Evolutionary conservation across 92 coral and sea anemone species (phyloP).

Genomic region (Plumapathes pennacea): DNA sequence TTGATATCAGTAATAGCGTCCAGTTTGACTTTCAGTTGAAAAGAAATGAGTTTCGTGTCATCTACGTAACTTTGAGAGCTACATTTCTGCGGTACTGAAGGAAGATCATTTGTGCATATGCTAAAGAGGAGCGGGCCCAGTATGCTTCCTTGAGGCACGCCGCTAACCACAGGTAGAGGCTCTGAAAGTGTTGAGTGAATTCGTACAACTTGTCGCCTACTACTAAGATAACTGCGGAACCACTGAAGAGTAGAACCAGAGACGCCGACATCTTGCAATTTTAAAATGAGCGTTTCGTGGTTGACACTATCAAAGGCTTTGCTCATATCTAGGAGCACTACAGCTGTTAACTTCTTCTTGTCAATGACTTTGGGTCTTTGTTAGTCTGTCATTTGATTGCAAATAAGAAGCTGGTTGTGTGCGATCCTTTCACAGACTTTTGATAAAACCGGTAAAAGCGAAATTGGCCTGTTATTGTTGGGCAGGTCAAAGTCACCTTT

Average conservation of each 20-base stretch:
- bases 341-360: slow-evolving; percentile 39
- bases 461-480: slow-evolving; percentile 43
- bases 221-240: slow-evolving; percentile 17
- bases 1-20: slow-evolving; percentile 15
- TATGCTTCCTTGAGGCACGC: slow-evolving; percentile 21
- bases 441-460: slow-evolving; percentile 43
- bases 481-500: slow-evolving; percentile 39
- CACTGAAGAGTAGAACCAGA: slow-evolving; percentile 7
- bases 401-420: slow-evolving; percentile 32
- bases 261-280: slow-evolving; percentile 12
- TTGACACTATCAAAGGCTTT: slow-evolving; percentile 34
- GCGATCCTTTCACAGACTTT: slow-evolving; percentile 40
- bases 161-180: slow-evolving; percentile 3
- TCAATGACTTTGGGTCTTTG: too few species aligned
- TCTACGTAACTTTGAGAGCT: slow-evolving; percentile 28
- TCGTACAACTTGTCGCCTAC: slow-evolving; percentile 24
- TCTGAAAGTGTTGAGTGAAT: slow-evolving; percentile 31
- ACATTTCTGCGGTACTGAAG: slow-evolving; percentile 19
- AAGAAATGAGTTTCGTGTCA: slow-evolving; percentile 35
- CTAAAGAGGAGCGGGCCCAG: slow-evolving; percentile 55
- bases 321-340: slow-evolving; percentile 30
- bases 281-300: slow-evolving; percentile 2
- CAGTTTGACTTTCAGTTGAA: slow-evolving; percentile 18
- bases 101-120: slow-evolving; percentile 32
- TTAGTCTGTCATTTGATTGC: too few species aligned